Base-by-base conservation (phyloP, 2,888 invertebrate species). In the Cheilosia grossa region DNA sequence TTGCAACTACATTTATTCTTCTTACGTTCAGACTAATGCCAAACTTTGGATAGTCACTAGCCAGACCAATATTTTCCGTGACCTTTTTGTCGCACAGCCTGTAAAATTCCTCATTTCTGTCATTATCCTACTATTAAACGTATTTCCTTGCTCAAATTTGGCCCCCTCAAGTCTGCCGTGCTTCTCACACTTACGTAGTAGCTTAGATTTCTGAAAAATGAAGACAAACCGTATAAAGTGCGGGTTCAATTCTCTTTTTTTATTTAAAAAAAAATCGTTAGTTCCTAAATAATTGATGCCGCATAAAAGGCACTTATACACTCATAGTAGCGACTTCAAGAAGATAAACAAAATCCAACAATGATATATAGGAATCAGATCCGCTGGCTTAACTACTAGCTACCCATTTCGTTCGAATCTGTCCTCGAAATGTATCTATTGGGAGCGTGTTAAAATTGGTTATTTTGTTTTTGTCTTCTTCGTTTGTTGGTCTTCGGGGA, bases 201-300 rank as follows among this genome's bases (percentile, higher is more conserved):
- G n/a, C 33, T 47, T 3, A 10, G 21, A 59, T 70, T 58, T 49
- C 49, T 70, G 49, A 58, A 59, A 37, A 56, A 69, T 58, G 33
- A 47, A n/a, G 47, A n/a, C 70, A 17, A 51, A 58, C 51, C 13
- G 49, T 33, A 51, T 15, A 40, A 61, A 61, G 33, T 53, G 72
- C 61, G 72, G 44, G 1, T 59, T 21, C 37, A n/a, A 61, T 42
- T 2, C 2, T 1, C 13, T 4, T 13, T 4, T 30, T 15, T 4
- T 1, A 13, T 13, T 15, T 5, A 4, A 24, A 64, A 81, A 69
- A 51, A 49, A 77, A 70, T 59, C 63, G n/a, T 58, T 53, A 64
- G 64, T 58, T 58, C 70, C 0, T 70, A 64, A 82, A 77, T 70
- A 77, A 77, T 77, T 77, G 77, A 82, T 82, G 70, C 53, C 47